Evolutionary conservation across 2,113 vertebrate genomes (phyloP), one percentile per base, ranked within the genome.

Genomic region (Mastomys natalensis): DNA sequence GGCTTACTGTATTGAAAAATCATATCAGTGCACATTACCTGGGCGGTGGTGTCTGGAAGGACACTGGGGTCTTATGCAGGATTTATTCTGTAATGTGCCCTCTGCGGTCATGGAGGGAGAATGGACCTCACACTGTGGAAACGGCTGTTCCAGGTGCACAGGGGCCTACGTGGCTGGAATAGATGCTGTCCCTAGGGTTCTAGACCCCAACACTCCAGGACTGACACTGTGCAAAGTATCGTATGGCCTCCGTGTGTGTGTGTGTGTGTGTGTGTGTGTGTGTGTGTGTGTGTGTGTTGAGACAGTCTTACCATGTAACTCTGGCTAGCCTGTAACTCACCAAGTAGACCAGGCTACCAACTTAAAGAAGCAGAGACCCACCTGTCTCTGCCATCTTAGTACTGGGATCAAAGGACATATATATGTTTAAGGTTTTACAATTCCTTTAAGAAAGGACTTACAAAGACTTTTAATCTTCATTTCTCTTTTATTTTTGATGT

Each of bases 381-480:
- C 51, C 4, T 58, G 53, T 81, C 34, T 58, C 34, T 58, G 53
- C 11, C 34, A 11, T 58, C 19, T 40, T 81, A n/a, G 78, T 24
- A 58, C 37, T 40, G 53, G 17, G 10, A n/a, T 13, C 24, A 82
- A 82, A 60, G 80, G 12, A 70, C 34, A 12, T 68, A 60, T 72
- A 87, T 95, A 51, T 22, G 58, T 89, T n/a, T n/a, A n/a, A n/a
- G 64, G 43, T 90, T 94, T 91, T 91, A 60, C 10, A 91, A 58
- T 29, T 91, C 43, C 58, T 1, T 86, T 45, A 87, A 24, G 70
- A 93, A 95, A 93, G 45, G 45, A 73, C 15, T 53, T 76, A 73
- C n/a, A 87, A 86, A 74, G n/a, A 22, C 24, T 43, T 95, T 90
- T 86, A 31, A 37, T 40, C 21, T 51, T 15, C 37, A 37, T 40